phyloP scores from a whole-genome alignment of 1,140 invertebrate species.

The Camponotus pennsylvanicus region DNA sequence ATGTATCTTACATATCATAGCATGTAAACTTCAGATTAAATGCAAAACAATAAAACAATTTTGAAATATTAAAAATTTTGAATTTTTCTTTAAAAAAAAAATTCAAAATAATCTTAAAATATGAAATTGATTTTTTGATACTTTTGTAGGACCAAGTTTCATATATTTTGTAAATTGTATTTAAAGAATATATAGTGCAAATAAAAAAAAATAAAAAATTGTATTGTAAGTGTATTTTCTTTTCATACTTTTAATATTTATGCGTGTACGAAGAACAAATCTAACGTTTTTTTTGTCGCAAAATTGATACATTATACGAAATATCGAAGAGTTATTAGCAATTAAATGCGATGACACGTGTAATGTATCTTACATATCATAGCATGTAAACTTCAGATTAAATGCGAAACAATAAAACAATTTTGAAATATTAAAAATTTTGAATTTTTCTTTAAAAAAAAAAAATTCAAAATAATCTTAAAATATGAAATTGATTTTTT shows the following conservation, averaged over 20 bases:
- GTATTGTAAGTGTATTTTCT: background rate
- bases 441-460: too few species aligned
- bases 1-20: too few species aligned
- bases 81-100: background rate
- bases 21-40: too few species aligned
- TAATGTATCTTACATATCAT: too few species aligned
- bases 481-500: background rate
- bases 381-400: too few species aligned
- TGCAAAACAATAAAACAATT: background rate
- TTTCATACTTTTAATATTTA: background rate
- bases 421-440: background rate
- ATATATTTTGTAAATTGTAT: background rate
- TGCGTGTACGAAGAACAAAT: too few species aligned
- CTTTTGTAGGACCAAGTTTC: background rate
- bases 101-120: background rate
- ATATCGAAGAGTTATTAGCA: too few species aligned
- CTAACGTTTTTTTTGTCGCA: background rate
- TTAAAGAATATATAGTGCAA: background rate
- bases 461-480: background rate
- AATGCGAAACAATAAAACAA: background rate
- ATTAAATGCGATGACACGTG: too few species aligned
- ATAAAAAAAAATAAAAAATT: background rate
- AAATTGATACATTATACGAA: too few species aligned
- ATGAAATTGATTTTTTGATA: background rate
- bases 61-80: too few species aligned